phyloP scores from a whole-genome alignment of 2,888 invertebrate species.

The Aphodius sticticus region DNA sequence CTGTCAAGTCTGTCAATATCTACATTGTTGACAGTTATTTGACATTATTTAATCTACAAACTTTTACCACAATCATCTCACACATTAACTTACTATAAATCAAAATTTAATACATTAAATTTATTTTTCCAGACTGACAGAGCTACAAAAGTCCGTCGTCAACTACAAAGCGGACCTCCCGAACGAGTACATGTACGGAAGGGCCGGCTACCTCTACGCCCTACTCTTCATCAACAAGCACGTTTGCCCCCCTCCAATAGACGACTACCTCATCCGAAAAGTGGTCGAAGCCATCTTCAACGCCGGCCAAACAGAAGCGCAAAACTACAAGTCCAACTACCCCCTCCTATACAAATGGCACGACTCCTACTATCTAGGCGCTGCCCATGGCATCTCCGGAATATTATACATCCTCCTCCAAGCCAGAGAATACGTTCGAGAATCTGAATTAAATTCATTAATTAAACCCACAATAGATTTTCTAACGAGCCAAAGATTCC shows the following conservation, averaged over 20 bases:
- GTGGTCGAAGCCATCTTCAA: slow-evolving; percentile 68
- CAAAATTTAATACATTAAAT: slow-evolving; percentile 16
- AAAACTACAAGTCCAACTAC: slow-evolving; percentile 63
- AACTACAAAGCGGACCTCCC: slow-evolving; percentile 65
- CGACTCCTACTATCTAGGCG: slow-evolving; percentile 84
- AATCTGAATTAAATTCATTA: slow-evolving; percentile 65
- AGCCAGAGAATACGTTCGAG: slow-evolving; percentile 68
- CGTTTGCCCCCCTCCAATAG: slow-evolving; percentile 67
- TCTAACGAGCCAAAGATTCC: slow-evolving; percentile 65
- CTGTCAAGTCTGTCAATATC: no score
- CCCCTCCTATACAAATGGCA: slow-evolving; percentile 90
- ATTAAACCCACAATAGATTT: slow-evolving; percentile 73
- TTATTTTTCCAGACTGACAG: slow-evolving; percentile 63
- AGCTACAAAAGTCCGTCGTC: slow-evolving; percentile 65
- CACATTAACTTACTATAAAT: no score
- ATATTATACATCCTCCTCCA: slow-evolving; percentile 84
- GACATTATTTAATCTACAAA: neutral
- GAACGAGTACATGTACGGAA: slow-evolving; percentile 87
- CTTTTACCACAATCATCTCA: no score
- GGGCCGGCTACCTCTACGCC: slow-evolving; percentile 82
- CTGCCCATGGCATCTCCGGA: slow-evolving; percentile 88
- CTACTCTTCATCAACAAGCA: slow-evolving; percentile 77
- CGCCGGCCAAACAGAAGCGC: slow-evolving; percentile 71
- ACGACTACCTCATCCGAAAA: slow-evolving; percentile 66
- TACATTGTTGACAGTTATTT: no score